Conservation (phyloP, 2,113 vertebrate species). For the Scalopus aquaticus region DNA sequence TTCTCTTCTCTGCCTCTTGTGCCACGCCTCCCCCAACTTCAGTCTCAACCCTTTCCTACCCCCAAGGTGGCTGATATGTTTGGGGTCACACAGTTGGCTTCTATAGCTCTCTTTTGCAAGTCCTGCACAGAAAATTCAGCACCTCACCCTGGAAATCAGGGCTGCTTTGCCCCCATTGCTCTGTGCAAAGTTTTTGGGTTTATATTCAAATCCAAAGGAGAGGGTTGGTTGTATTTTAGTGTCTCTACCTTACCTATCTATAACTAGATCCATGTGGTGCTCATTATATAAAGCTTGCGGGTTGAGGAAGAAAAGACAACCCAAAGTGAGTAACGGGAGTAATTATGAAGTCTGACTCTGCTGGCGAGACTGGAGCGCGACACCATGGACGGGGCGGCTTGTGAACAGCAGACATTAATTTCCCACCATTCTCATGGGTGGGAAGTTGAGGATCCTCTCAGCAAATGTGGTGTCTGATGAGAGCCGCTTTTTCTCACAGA, state of each 20-base stretch:
- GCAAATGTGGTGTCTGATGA: not conserved
- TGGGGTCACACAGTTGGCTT: not conserved
- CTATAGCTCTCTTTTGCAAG: not conserved
- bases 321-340: not conserved
- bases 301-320: not conserved
- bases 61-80: not conserved
- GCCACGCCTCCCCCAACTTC: not conserved
- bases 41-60: not conserved
- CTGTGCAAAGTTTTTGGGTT: slow-evolving; percentile 5
- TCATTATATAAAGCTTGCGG: not conserved
- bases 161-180: not conserved
- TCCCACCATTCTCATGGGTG: not conserved
- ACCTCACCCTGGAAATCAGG: not conserved
- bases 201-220: not conserved
- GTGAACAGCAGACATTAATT: not conserved
- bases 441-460: no score
- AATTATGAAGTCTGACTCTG: not conserved
- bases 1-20: not conserved
- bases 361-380: not conserved
- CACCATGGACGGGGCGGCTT: not conserved
- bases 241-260: not conserved
- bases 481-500: not conserved
- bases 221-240: not conserved
- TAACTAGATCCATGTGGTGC: not conserved
- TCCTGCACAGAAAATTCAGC: not conserved